Evolutionary conservation across 2,113 vertebrate species (phyloP).

Genomic region (Thamnophis sirtalis): DNA sequence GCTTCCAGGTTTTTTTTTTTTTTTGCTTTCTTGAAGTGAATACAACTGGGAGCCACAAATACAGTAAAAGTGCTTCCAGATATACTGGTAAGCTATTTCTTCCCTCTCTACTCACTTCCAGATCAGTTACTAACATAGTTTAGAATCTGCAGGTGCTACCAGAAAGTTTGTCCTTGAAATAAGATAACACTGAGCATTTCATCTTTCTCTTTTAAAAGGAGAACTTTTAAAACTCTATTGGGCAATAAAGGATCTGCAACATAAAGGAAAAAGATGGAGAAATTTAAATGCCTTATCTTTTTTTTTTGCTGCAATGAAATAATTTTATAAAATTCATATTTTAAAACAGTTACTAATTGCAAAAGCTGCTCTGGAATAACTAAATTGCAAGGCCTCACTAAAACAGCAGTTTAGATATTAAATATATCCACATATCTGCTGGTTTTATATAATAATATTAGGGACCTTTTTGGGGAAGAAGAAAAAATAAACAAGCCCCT

Average conservation of each 20-base stretch:
- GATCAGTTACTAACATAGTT: slow-evolving; percentile 26
- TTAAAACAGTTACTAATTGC: not conserved
- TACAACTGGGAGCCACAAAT: not conserved
- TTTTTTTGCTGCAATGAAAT: not conserved
- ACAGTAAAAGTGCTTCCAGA: not conserved
- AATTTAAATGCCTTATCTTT: not conserved
- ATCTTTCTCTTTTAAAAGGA: not conserved
- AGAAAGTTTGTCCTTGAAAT: slow-evolving; percentile 37
- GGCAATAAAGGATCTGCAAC: not conserved
- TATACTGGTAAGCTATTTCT: not conserved
- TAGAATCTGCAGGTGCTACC: not conserved
- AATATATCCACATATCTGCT: not conserved
- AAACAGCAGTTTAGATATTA: not conserved
- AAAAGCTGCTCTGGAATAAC: not conserved
- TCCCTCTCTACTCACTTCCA: not conserved
- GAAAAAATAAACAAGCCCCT: not conserved
- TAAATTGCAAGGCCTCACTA: not conserved
- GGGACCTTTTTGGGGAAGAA: not conserved
- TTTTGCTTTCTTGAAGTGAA: slow-evolving; percentile 20
- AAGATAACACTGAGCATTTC: slow-evolving; percentile 32
- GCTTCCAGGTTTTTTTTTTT: slow-evolving; percentile 6
- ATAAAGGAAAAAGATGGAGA: not conserved
- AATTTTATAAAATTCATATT: not conserved
- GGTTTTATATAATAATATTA: not conserved
- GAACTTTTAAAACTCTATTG: not conserved